Evolutionary conservation across 1,140 invertebrate species (phyloP), one percentile per base, ranked within the genome.

Genomic region (Caerostris extrusa): DNA sequence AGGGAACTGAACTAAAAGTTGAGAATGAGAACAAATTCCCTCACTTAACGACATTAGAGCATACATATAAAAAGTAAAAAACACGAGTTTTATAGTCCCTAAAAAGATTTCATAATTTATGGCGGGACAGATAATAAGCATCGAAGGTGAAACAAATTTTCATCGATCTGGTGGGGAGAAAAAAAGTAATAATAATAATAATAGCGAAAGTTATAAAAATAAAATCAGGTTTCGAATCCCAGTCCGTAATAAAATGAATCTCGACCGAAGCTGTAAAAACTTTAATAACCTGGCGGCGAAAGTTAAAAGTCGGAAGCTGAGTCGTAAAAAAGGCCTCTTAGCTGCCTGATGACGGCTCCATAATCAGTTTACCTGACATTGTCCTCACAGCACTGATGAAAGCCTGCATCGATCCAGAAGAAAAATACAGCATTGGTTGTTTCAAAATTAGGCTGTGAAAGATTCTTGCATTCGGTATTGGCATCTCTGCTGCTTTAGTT

Each of bases 351-450:
- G 71, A 77, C 71, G 71, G 71, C 7, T 77, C 71, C 50, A 77
- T 77, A 77, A 77, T 77, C 71, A 77, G 71, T 77, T 77, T 77
- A 77, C 71, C 71, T 77, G 71, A 77, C 71, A 77, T 77, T 77
- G 71, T 77, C 8, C 71, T 53, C 71, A 53, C 50, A 10, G 34
- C 50, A 77, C 71, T 77, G 71, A 77, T 77, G 71, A 77, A 77
- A 77, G 53, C 34, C 6, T 34, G 34, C 53, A 77, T 77, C 71
- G 71, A 77, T 77, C 34, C 8, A 53, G 34, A 3, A 50, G 71
- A 50, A 50, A 34, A 77, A 77, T 34, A 53, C 50, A 12, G 10
- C 10, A 50, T 12, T 53, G 19, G 71, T 77, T 77, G 34, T 77
- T 77, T 12, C 10, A 77, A 77, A 77, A 77, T 77, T 77, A 77